Conservation (phyloP, 2,888 invertebrate species). For the Mesorhabditis sp. region DNA sequence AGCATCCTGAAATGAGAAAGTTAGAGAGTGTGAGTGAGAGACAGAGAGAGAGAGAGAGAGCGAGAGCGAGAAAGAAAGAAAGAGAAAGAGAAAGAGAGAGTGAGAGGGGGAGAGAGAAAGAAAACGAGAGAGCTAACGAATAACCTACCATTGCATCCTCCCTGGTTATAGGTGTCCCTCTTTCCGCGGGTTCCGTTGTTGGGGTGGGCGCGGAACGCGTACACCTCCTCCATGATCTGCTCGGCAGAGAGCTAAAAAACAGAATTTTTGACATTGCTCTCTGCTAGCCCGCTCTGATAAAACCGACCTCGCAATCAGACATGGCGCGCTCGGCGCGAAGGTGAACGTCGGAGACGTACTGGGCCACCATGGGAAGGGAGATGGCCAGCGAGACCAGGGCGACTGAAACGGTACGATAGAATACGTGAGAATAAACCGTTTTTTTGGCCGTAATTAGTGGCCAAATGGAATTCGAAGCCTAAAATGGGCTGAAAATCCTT, state of each 20-base stretch:
- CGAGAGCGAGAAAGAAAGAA: too few relatives aligned
- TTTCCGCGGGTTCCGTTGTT: not conserved
- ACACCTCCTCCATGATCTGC: not conserved
- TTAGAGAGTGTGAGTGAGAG: too few relatives aligned
- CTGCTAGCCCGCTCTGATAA: not conserved
- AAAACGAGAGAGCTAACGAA: not conserved
- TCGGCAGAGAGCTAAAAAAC: not conserved
- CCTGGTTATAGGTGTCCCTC: not conserved
- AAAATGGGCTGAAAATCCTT: too few relatives aligned
- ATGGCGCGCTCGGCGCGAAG: not conserved
- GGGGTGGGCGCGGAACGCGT: not conserved
- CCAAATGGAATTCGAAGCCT: too few relatives aligned
- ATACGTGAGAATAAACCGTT: too few relatives aligned
- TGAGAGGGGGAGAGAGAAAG: too few relatives aligned
- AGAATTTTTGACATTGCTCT: not conserved
- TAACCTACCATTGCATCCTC: not conserved
- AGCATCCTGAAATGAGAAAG: not conserved
- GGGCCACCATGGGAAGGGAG: not conserved
- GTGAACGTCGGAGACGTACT: not conserved
- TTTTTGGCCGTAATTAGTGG: too few relatives aligned
- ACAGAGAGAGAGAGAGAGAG: too few relatives aligned
- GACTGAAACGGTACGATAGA: not conserved
- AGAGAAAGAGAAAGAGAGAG: too few relatives aligned
- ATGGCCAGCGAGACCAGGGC: slow-evolving; percentile 2
- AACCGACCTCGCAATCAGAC: not conserved